Base-by-base conservation (phyloP, 2,888 invertebrate genomes). In the Mythimna loreyi region DNA sequence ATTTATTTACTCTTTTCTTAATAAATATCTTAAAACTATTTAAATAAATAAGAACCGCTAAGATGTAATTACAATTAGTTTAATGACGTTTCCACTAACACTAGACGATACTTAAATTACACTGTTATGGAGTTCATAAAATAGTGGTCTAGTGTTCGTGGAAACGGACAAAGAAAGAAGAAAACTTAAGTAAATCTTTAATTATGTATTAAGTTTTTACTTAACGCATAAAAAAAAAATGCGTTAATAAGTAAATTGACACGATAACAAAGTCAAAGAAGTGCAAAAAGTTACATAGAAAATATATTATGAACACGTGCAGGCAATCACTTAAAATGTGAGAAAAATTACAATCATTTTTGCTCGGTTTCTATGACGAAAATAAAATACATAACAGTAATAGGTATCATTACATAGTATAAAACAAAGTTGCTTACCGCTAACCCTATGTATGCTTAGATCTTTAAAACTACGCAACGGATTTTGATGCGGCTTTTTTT, bases 11-110 rank as follows among this genome's bases (percentile, higher is more conserved):
- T 23, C 43, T 57, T 30, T 23, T 33, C 60, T 53, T 72, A 71
- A 73, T 75, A 84, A 78, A 72, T 83, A 82, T 47, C 73, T 75
- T 85, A 83, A 57, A n/a, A 70, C 59, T 81, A 78, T 16, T 25
- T 19, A 25, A 73, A 78, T 73, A 21, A 78, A 78, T 73, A 69
- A 45, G 49, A 59, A 75, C 68, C 53, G 75, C n/a, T 53, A 9
- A 79, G 52, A 33, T 49, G 30, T 8, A 1, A 23, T 43, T 40
- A 30, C 9, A 40, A 30, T 19, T n/a, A 40, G 9, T 11, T 6
- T 68, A 33, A 49, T 28, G 25, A 1, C 40, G 4, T 19, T 40
- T 40, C 19, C 40, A 40, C 40, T 16, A 40, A 40, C 40, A 40
- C 19, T 40, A 40, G 16, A 1, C 5, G 13, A 23, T 19, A 43